Conservation (phyloP, 1,140 invertebrate species). For the Zaprionus taronus region DNA sequence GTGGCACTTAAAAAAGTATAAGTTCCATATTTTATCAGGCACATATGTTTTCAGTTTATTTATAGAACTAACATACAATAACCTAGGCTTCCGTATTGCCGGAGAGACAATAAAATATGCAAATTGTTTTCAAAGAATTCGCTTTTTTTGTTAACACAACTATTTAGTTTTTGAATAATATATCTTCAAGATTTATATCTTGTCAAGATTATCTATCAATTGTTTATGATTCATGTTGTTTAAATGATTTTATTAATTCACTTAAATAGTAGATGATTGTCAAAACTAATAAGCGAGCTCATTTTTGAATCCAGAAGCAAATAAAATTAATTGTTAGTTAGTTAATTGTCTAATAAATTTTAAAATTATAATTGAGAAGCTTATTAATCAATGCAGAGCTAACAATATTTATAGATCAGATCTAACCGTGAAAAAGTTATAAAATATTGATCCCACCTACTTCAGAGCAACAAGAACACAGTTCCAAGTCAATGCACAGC, state of each 20-base stretch:
- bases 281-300: background rate
- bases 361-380: no score
- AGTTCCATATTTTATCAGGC: background rate
- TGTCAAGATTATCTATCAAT: background rate
- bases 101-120: background rate
- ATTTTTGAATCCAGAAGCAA: background rate
- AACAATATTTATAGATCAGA: background rate
- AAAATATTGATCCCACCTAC: no score
- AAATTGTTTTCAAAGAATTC: background rate
- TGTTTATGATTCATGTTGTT: background rate
- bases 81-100: background rate
- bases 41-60: background rate
- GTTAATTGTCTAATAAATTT: background rate
- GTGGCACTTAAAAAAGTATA: background rate
- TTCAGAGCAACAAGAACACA: background rate
- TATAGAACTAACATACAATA: background rate
- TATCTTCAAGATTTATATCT: no score
- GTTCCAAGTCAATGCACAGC: constrained; percentile 38
- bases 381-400: background rate
- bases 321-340: background rate
- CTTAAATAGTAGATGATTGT: background rate
- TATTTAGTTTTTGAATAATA: no score
- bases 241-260: background rate
- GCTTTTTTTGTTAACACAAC: no score
- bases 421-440: background rate